phyloP scores from a whole-genome alignment of 2,888 invertebrate genomes.

The Agrochola lota region DNA sequence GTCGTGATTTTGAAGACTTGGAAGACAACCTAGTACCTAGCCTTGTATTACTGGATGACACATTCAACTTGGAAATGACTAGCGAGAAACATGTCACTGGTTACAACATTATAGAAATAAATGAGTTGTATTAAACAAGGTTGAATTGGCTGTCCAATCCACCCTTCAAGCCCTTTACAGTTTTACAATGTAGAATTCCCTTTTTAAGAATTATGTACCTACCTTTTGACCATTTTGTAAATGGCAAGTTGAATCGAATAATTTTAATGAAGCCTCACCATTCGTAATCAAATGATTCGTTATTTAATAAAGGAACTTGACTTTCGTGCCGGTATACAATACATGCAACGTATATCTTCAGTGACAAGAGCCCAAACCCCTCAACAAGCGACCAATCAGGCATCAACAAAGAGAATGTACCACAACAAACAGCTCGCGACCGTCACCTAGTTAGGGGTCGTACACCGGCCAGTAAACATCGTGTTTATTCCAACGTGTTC shows the following conservation, averaged over 20 bases:
- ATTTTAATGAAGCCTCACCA: background rate
- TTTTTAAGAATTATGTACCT: background rate
- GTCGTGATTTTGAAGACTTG: too few species aligned
- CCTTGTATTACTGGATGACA: background rate
- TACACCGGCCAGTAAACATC: slow-evolving; percentile 45
- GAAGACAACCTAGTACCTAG: too few species aligned
- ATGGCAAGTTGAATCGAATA: background rate
- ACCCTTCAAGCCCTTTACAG: background rate
- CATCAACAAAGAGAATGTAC: slow-evolving; percentile 59
- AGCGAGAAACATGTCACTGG: background rate
- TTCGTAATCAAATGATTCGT: background rate
- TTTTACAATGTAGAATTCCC: background rate
- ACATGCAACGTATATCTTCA: background rate
- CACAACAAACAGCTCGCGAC: slow-evolving; percentile 55
- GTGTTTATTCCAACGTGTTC: slow-evolving; percentile 37
- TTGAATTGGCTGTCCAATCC: background rate
- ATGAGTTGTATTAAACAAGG: background rate
- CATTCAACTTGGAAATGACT: background rate
- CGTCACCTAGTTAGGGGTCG: slow-evolving; percentile 74
- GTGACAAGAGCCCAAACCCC: slow-evolving; percentile 11
- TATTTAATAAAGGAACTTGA: background rate
- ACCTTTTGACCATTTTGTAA: background rate
- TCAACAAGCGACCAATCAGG: slow-evolving; percentile 36
- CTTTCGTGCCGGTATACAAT: background rate
- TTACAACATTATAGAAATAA: background rate